Base-by-base conservation (phyloP, 2,113 vertebrate genomes). In the Rhagologus leucostigma region DNA sequence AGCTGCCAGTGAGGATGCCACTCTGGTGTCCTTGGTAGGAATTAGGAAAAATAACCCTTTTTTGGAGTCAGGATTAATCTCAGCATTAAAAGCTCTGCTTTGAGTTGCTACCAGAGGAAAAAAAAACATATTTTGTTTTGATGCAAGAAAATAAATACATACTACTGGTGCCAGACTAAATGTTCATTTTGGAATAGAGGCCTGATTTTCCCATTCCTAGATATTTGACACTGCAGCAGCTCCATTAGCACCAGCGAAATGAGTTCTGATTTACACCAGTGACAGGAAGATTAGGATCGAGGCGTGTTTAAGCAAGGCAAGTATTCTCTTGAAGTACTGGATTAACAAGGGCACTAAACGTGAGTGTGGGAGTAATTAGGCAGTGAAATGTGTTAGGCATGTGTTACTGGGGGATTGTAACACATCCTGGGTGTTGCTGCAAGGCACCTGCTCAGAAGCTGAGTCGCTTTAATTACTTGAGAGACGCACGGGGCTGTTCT, bases 281-380 rank as follows among this genome's bases (percentile, higher is more conserved):
- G 77, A 55, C 57, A 64, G 68, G 49, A 83, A 60, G 85, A 93
- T 84, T 35, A 64, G 76, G 59, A 84, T 75, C 32, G 21, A 90
- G 95, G 64, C 53, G 16, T 24, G 49, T 78, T 95, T 94, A 86
- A 96, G 89, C 74, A 67, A 92, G 83, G 84, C 96, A 96, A 95
- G 95, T 64, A 52, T 87, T 97, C 78, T 94, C 84, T 44, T 44
- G 77, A 91, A 97, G 41, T 68, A 26, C 80, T 89, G 80, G 91
- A 96, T 97, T 98, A 98, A 97, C 90, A 97, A 88, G 92, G 92
- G 60, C 82, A 78, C 91, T 95, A 95, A 95, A 96, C 29, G 46
- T 69, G 93, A 96, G 88, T 53, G 90, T 93, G 82, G 94, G 90
- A 92, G 95, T 96, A 96, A 96, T 96, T 95, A 97, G 95, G 96